Evolutionary conservation across 2,888 invertebrate genomes (phyloP).

Genomic region (Drosophila meridionalis): DNA sequence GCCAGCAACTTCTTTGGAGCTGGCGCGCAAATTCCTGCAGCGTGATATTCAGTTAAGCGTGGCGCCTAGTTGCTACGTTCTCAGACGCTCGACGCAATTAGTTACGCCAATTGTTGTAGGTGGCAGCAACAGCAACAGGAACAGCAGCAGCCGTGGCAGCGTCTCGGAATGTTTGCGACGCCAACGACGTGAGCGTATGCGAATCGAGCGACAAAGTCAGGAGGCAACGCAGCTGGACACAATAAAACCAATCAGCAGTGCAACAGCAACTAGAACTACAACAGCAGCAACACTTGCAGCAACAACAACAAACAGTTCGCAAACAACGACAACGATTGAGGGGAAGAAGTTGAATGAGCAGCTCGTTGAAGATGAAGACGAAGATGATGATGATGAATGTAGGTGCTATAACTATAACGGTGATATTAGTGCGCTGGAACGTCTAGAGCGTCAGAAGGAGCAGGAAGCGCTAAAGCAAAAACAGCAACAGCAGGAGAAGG

Average conservation of each 20-base stretch:
- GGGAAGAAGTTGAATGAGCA: slow-evolving; percentile 44
- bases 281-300: slow-evolving; percentile 15
- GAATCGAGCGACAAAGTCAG: slow-evolving; percentile 62
- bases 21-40: slow-evolving; percentile 64
- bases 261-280: slow-evolving; percentile 19
- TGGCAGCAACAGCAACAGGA: slow-evolving; percentile 26
- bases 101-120: slow-evolving; percentile 78
- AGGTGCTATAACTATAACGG: slow-evolving; percentile 83
- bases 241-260: slow-evolving; percentile 63
- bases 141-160: slow-evolving; percentile 18
- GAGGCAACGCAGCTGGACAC: slow-evolving; percentile 53
- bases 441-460: slow-evolving; percentile 29
- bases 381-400: slow-evolving; percentile 73
- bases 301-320: slow-evolving; percentile 59
- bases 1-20: slow-evolving; percentile 28
- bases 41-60: slow-evolving; percentile 60
- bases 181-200: slow-evolving; percentile 61
- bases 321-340: slow-evolving; percentile 74
- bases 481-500: slow-evolving; percentile 1
- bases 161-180: slow-evolving; percentile 62
- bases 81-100: slow-evolving; percentile 75
- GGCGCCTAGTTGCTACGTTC: slow-evolving; percentile 62
- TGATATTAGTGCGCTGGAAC: slow-evolving; percentile 80
- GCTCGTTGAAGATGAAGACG: slow-evolving; percentile 53
- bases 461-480: not conserved